Conservation (phyloP, 2,888 invertebrate species). For the Ophioninae sp. region DNA sequence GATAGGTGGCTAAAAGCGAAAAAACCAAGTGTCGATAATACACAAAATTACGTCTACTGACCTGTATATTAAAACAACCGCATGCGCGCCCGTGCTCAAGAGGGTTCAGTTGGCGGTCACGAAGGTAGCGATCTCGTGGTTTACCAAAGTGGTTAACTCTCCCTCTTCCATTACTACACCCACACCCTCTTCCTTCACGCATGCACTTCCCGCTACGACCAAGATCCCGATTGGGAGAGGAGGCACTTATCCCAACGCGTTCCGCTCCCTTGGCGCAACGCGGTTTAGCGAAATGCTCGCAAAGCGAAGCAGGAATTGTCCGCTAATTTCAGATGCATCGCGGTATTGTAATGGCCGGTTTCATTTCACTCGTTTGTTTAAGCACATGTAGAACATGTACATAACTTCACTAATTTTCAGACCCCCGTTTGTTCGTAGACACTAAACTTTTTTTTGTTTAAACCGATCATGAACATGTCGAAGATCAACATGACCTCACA, state of each 20-base stretch:
- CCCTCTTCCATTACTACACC: conserved; percentile 40
- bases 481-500: too few relatives aligned
- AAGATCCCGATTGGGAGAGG: neutral
- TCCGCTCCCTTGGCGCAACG: conserved; percentile 13
- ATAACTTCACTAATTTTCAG: too few relatives aligned
- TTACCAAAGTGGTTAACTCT: conserved; percentile 66
- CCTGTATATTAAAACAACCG: conserved; percentile 47
- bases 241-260: conserved; percentile 3
- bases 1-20: neutral
- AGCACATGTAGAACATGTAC: too few relatives aligned
- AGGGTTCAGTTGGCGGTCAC: conserved; percentile 46
- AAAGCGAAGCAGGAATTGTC: neutral
- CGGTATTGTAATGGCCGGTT: neutral
- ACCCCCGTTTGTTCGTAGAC: too few relatives aligned
- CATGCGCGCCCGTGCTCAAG: conserved; percentile 26
- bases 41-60: conserved; percentile 20
- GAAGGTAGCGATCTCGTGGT: conserved; percentile 66
- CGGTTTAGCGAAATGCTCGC: neutral
- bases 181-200: neutral
- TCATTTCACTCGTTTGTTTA: too few relatives aligned
- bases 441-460: too few relatives aligned
- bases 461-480: too few relatives aligned
- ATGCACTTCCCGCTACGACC: neutral
- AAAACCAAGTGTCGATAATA: neutral
- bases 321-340: neutral